These are phyloP conservation scores for Hypolimnas misippus DNA, from an alignment of 2,888 invertebrate species.

Conservation along the genomic window DNA sequence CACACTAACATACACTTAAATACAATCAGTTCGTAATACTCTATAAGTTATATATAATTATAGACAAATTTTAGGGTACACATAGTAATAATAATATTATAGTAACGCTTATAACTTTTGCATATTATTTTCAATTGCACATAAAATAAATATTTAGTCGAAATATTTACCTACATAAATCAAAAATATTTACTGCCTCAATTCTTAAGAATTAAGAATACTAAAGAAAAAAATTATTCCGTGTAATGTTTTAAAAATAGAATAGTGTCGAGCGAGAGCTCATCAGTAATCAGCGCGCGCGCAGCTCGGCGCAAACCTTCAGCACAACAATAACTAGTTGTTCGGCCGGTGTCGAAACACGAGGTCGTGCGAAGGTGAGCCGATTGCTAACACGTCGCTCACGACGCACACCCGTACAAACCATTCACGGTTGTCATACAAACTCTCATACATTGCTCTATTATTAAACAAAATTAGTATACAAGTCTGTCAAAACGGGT, in stretches of 20 bases:
- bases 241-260: constrained; percentile 62
- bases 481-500: constrained; percentile 6
- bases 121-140: background rate
- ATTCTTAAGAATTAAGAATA: too few species aligned
- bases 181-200: background rate
- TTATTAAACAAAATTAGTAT: background rate
- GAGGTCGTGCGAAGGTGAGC: constrained; percentile 82
- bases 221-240: constrained; percentile 5
- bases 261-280: constrained; percentile 55
- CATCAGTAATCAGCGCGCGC: constrained; percentile 79
- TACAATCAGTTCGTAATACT: too few species aligned
- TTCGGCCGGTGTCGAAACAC: constrained; percentile 74
- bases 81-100: too few species aligned
- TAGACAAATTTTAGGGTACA: too few species aligned
- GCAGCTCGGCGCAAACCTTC: constrained; percentile 68
- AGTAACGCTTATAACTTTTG: background rate
- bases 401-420: constrained; percentile 51
- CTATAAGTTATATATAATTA: too few species aligned
- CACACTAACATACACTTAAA: background rate
- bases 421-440: background rate
- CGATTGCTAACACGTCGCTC: constrained; percentile 72
- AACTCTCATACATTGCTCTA: constrained; percentile 20
- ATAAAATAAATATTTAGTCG: background rate
- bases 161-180: background rate
- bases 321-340: constrained; percentile 77